phyloP scores from a whole-genome alignment of 2,797 vertebrate species.

The Bradypus variegatus region DNA sequence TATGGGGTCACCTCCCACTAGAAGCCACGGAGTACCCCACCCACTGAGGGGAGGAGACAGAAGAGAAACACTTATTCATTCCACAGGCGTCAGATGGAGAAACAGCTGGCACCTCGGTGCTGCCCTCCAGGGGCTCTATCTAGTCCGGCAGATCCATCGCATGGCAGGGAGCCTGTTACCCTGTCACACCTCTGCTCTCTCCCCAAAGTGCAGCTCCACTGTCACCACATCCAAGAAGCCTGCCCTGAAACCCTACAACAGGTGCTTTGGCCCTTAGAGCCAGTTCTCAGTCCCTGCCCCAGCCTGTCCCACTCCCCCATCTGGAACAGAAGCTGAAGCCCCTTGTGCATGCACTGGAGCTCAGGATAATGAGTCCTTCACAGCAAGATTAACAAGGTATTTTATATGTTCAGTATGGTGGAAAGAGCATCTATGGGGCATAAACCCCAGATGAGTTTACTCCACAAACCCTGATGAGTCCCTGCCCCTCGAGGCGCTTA shows the following conservation, averaged over 20 bases:
- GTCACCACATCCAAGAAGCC: background rate
- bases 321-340: background rate
- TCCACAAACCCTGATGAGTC: background rate
- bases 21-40: fast-evolving
- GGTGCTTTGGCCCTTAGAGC: background rate
- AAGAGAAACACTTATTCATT: background rate
- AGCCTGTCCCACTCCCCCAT: background rate
- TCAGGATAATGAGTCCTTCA: background rate
- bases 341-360: background rate
- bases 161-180: background rate
- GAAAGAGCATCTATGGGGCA: background rate
- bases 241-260: background rate
- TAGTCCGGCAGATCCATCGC: background rate
- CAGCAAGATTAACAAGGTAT: background rate
- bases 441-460: background rate
- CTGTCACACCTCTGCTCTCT: background rate
- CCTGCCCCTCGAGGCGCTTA: background rate
- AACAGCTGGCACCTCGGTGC: background rate
- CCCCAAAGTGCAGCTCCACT: background rate
- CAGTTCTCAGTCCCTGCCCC: background rate
- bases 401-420: background rate
- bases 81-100: background rate
- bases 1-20: background rate
- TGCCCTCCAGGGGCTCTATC: background rate
- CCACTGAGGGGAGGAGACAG: background rate